phyloP scores from a whole-genome alignment of 1,140 invertebrate species.

The Gyrodactylus salaris region DNA sequence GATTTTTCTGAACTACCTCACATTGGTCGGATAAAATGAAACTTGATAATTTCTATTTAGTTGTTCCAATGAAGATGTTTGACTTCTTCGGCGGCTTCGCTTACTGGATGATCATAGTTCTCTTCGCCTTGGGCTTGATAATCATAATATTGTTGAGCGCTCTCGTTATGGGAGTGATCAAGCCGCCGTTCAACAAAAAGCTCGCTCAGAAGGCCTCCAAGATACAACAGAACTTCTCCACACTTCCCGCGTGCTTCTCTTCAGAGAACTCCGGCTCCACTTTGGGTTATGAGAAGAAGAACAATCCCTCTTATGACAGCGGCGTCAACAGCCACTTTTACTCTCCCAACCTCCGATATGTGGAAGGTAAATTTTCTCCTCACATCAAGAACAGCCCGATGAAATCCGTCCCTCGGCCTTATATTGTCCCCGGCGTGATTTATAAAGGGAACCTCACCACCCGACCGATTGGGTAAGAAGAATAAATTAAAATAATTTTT shows the following conservation, averaged over 20 bases:
- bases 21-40: too few relatives aligned
- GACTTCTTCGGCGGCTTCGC: background rate
- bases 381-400: background rate
- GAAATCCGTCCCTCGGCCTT: background rate
- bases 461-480: background rate
- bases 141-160: background rate
- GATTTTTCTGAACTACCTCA: too few relatives aligned
- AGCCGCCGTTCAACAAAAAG: background rate
- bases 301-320: background rate
- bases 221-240: background rate
- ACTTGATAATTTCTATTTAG: background rate
- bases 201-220: background rate
- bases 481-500: background rate
- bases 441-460: background rate
- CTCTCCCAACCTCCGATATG: background rate
- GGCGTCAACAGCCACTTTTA: too few relatives aligned
- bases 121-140: background rate
- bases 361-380: background rate
- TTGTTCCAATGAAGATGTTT: background rate
- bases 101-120: background rate
- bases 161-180: background rate
- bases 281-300: background rate
- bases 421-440: background rate
- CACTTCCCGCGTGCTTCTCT: background rate
- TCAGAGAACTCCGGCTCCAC: background rate